Conservation (phyloP, 2,797 vertebrate species). For the Vipera latastei region DNA sequence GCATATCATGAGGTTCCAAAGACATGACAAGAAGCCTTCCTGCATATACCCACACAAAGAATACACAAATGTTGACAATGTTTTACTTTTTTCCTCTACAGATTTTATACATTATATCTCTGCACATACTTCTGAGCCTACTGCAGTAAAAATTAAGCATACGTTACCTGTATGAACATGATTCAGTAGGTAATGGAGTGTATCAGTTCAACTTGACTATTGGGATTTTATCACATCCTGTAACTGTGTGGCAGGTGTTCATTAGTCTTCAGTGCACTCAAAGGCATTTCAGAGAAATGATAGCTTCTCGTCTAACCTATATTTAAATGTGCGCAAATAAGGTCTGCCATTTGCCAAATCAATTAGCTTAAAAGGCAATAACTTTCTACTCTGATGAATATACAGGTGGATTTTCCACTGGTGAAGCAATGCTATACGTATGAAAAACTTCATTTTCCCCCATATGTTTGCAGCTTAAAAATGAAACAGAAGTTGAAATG, state of each 20-base stretch:
- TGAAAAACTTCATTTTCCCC: background rate
- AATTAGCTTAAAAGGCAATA: constrained; percentile 28
- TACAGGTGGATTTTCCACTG: background rate
- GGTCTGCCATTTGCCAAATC: constrained; percentile 10
- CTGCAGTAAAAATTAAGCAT: constrained; percentile 44
- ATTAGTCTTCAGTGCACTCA: constrained; percentile 34
- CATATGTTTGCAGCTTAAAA: constrained; percentile 16
- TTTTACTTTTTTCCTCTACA: constrained; percentile 61
- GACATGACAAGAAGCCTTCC: fast-evolving
- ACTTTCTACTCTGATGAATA: constrained; percentile 33
- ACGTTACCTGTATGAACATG: constrained; percentile 25
- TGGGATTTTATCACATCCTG: constrained; percentile 36
- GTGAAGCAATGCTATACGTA: constrained; percentile 18
- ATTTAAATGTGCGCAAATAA: background rate
- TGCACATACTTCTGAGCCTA: constrained; percentile 47
- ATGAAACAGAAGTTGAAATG: background rate
- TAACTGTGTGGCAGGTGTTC: constrained; percentile 44
- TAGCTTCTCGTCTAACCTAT: background rate
- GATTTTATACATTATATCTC: constrained; percentile 43
- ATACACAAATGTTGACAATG: constrained; percentile 35
- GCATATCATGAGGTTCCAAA: constrained; percentile 16
- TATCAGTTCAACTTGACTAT: constrained; percentile 56
- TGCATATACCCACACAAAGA: background rate
- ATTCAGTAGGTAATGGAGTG: constrained; percentile 61
- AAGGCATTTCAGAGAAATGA: constrained; percentile 25